Percentiles rank a stretch among this genome's conserved stretches.
Evolutionary conservation across 2,113 vertebrate species (phyloP).

Genomic region (human): GRCh38 chr17:70158001-70158500

Average conservation of each 20-base stretch:
- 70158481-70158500: slow-evolving; percentile 73
- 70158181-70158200: slow-evolving; percentile 39
- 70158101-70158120: slow-evolving; percentile 19
- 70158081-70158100: accelerated
- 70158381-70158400: slow-evolving; percentile 54
- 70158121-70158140: neutral
- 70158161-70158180: slow-evolving; percentile 54
- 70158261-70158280: slow-evolving; percentile 80
- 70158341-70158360: slow-evolving; percentile 80
- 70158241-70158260: slow-evolving; percentile 70
- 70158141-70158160: neutral
- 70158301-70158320: slow-evolving; percentile 89
- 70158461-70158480: slow-evolving; percentile 64
- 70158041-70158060: neutral
- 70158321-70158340: slow-evolving; percentile 69
- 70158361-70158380: slow-evolving; percentile 57
- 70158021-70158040: neutral
- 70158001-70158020: neutral
- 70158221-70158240: slow-evolving; percentile 76
- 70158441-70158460: slow-evolving; percentile 79
- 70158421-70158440: slow-evolving; percentile 70
- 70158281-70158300: slow-evolving; percentile 89
- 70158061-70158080: neutral
- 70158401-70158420: slow-evolving; percentile 67
- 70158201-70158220: slow-evolving; percentile 56